phyloP scores from a whole-genome alignment of 1,140 invertebrate genomes.

The Pseudomyrmex concolor region DNA sequence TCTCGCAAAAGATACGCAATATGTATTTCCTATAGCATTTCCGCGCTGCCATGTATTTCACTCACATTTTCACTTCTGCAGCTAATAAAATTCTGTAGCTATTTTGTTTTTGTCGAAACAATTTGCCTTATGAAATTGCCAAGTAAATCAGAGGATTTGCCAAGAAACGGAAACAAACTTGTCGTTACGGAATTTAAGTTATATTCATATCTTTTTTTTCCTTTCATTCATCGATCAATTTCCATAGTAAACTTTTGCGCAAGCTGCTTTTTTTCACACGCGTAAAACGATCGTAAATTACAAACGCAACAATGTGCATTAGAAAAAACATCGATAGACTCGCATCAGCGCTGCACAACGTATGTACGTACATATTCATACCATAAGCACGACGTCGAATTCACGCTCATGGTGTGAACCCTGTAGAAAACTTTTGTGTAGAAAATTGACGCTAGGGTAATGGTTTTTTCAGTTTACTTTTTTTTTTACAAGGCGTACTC shows the following conservation, averaged over 20 bases:
- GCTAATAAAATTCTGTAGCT: neutral
- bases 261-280: constrained; percentile 20
- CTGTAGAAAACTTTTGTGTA: constrained; percentile 78
- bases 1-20: constrained; percentile 18
- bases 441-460: constrained; percentile 84
- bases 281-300: constrained; percentile 46
- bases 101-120: neutral
- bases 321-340: constrained; percentile 70
- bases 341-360: constrained; percentile 66
- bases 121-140: constrained; percentile 3
- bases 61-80: neutral
- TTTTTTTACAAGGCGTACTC: constrained; percentile 80
- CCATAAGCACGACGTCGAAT: constrained; percentile 66
- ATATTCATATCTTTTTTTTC: neutral
- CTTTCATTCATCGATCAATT: constrained; percentile 5
- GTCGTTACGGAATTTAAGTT: neutral
- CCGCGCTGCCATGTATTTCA: constrained; percentile 50
- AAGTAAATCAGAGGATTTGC: constrained; percentile 26
- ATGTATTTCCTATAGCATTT: constrained; percentile 9
- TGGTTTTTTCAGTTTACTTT: constrained; percentile 60
- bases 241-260: constrained; percentile 8
- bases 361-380: constrained; percentile 77
- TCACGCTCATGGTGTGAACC: constrained; percentile 70
- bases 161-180: constrained; percentile 16
- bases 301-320: constrained; percentile 62